Conservation (phyloP, 1,140 invertebrate species). For the Cephus cinctus region DNA sequence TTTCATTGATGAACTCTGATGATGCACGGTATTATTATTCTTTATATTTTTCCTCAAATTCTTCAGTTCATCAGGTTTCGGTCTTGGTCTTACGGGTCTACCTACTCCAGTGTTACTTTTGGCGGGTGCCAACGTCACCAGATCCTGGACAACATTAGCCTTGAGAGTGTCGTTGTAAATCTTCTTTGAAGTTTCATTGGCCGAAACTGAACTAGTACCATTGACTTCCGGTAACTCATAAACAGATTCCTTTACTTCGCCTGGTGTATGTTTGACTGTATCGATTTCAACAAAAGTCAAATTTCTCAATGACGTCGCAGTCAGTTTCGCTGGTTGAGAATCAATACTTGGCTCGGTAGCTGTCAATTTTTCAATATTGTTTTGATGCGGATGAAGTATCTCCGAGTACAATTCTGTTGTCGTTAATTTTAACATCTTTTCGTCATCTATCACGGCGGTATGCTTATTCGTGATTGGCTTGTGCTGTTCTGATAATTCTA, state of each 20-base stretch:
- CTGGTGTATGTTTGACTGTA: conserved; percentile 38
- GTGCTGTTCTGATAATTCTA: conserved; percentile 21
- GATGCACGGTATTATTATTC: neutral
- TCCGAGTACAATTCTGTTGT: conserved; percentile 34
- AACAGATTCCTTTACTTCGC: conserved; percentile 7
- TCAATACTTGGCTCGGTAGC: too few relatives aligned
- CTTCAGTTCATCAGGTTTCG: conserved; percentile 33
- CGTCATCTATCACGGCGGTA: conserved; percentile 16
- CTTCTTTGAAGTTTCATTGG: conserved; percentile 29
- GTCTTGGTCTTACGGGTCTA: conserved; percentile 40
- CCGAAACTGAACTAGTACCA: too few relatives aligned
- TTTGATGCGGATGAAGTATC: conserved; percentile 23
- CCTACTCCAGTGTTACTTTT: conserved; percentile 46
- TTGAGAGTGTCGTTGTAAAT: conserved; percentile 47
- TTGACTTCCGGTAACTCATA: neutral
- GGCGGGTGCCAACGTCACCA: conserved; percentile 42
- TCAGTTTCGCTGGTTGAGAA: neutral
- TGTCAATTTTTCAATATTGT: conserved; percentile 28
- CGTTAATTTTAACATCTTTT: conserved; percentile 17
- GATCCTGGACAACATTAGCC: conserved; percentile 39
- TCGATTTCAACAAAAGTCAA: conserved; percentile 46
- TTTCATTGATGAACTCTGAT: too few relatives aligned
- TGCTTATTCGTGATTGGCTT: conserved; percentile 1
- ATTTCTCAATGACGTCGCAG: conserved; percentile 26
- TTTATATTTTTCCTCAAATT: conserved; percentile 9